Conservation (phyloP, 2,113 vertebrate species). For the Sphaerodactylus townsendi region DNA sequence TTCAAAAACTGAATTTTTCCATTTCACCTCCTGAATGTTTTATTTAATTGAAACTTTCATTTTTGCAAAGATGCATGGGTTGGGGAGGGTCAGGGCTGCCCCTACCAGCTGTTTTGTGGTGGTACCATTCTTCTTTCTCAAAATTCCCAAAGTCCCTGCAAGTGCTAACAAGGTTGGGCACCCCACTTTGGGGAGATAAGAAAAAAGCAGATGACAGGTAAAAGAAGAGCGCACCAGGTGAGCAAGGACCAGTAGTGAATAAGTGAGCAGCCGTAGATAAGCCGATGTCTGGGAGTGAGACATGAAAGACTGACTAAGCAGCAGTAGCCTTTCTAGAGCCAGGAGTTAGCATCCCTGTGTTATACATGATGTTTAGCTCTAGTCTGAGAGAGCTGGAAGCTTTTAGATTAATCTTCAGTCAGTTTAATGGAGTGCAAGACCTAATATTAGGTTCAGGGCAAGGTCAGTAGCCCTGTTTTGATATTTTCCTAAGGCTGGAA, state of each 20-base stretch:
- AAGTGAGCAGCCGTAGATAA: background rate
- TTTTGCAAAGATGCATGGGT: too few relatives aligned
- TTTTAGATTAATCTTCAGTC: background rate
- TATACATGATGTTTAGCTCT: background rate
- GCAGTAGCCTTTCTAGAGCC: background rate
- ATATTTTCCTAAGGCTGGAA: background rate
- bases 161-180: too few relatives aligned
- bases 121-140: too few relatives aligned
- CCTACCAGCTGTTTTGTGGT: too few relatives aligned
- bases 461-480: background rate
- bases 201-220: background rate
- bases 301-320: background rate
- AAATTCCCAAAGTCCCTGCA: too few relatives aligned
- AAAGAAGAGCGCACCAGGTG: background rate
- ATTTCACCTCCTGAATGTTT: too few relatives aligned
- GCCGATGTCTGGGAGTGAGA: background rate
- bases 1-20: too few relatives aligned
- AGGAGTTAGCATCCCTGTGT: background rate
- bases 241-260: background rate
- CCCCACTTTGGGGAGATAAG: background rate
- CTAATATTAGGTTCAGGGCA: background rate
- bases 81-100: too few relatives aligned
- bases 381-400: background rate
- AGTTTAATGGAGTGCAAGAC: background rate
- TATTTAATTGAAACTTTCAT: too few relatives aligned